Evolutionary conservation across 2,113 vertebrate species (phyloP).

Genomic region (Nesogale talazaci): DNA sequence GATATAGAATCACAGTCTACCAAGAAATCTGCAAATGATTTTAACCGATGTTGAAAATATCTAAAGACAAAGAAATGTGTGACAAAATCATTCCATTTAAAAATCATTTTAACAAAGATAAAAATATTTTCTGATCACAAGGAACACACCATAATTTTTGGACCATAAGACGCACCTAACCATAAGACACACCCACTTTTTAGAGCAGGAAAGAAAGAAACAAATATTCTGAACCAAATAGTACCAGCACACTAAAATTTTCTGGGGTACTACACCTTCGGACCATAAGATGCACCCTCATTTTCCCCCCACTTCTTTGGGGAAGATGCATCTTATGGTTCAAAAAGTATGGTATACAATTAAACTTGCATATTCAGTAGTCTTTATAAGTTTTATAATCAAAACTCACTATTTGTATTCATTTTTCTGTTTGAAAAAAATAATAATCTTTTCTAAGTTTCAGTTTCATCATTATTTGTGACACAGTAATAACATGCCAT

Average conservation of each 20-base stretch:
- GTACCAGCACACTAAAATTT: too few species aligned
- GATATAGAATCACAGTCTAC: background rate
- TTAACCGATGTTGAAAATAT: background rate
- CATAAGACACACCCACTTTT: too few species aligned
- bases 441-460: background rate
- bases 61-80: background rate
- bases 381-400: background rate
- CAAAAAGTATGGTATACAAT: too few species aligned
- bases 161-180: too few species aligned
- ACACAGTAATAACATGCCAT: background rate
- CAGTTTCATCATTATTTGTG: background rate
- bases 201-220: too few species aligned
- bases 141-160: too few species aligned
- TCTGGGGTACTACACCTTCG: too few species aligned
- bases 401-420: background rate
- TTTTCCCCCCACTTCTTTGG: too few species aligned
- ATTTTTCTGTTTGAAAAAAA: constrained; percentile 24
- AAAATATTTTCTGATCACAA: background rate
- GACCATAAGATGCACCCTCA: too few species aligned
- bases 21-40: constrained; percentile 3
- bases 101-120: constrained; percentile 11
- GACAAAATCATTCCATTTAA: background rate
- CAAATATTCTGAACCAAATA: too few species aligned
- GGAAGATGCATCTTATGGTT: too few species aligned
- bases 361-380: background rate